Evolutionary conservation across 1,140 invertebrate genomes (phyloP), one percentile per base, ranked within the genome.

Genomic region (Phortica variegata): DNA sequence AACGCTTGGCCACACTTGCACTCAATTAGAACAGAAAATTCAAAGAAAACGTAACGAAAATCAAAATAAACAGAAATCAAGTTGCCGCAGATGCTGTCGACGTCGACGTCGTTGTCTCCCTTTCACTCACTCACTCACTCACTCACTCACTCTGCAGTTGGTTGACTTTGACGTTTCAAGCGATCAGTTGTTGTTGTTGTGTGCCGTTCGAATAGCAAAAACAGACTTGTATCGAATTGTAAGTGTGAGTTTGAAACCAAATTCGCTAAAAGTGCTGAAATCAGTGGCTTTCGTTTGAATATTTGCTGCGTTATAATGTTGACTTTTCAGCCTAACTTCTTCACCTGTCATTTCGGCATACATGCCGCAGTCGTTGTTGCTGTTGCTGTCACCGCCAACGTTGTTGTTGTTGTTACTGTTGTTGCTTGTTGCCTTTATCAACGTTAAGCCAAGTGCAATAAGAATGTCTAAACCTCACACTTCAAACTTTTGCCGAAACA

Each of bases 21-120:
- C 60, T 68, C 65, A 68, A 68, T 68, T 68, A 68, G 63, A 68
- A 68, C 63, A 68, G 65, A 63, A 69, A 68, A 68, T 68, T 68
- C 65, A 60, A 63, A 58, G 63, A 60, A 68, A 68, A 63, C 52
- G 63, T 68, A 59, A 26, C 23, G n/a, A n/a, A 66, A 68, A 68
- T 53, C 49, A 66, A 66, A 66, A 63, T 68, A 68, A 60, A 62
- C 51, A 9, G 43, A 52, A 66, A 62, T 52, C 61, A 63, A 52
- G 42, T 56, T 57, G 48, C 44, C 43, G n/a, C n/a, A n/a, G n/a
- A n/a, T n/a, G n/a, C n/a, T n/a, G n/a, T n/a, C n/a, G n/a, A n/a
- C n/a, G n/a, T n/a, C n/a, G n/a, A n/a, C n/a, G n/a, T n/a, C n/a
- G n/a, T n/a, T n/a, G n/a, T n/a, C n/a, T n/a, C 29, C n/a, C 29